Evolutionary conservation across 2,113 vertebrate genomes (phyloP).

Genomic region (Eidolon helvum): DNA sequence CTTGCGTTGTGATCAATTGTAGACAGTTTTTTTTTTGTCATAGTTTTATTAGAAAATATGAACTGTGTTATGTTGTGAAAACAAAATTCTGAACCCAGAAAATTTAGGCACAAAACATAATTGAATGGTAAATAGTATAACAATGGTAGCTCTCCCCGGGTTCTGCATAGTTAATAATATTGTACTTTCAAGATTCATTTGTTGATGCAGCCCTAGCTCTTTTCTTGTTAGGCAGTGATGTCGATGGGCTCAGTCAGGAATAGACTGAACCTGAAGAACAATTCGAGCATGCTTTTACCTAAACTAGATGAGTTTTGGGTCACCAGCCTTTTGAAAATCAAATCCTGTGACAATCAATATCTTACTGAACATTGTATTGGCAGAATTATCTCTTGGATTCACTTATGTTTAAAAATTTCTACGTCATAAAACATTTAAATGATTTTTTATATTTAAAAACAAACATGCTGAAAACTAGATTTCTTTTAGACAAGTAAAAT

Average conservation of each 20-base stretch:
- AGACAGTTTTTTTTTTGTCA: not conserved
- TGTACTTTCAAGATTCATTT: not conserved
- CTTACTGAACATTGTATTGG: not conserved
- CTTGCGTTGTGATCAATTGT: not conserved
- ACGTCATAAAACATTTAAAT: not conserved
- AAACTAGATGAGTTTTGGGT: not conserved
- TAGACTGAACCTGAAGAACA: not conserved
- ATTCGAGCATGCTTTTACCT: not conserved
- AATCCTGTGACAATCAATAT: not conserved
- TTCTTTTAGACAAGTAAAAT: not conserved
- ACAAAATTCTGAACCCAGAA: not conserved
- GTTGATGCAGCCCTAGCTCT: not conserved
- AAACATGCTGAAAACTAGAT: not conserved
- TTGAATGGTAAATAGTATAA: not conserved
- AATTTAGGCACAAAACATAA: not conserved
- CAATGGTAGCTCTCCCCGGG: accelerated
- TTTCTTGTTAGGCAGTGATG: not conserved
- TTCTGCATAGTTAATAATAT: not conserved
- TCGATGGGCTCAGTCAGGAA: not conserved
- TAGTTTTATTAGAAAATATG: not conserved
- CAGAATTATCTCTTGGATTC: not conserved
- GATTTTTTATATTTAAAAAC: not conserved
- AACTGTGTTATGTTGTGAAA: not conserved
- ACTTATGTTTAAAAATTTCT: not conserved
- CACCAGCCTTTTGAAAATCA: not conserved